Conservation (phyloP, 1,140 invertebrate species). For the Eubasilissa regina region DNA sequence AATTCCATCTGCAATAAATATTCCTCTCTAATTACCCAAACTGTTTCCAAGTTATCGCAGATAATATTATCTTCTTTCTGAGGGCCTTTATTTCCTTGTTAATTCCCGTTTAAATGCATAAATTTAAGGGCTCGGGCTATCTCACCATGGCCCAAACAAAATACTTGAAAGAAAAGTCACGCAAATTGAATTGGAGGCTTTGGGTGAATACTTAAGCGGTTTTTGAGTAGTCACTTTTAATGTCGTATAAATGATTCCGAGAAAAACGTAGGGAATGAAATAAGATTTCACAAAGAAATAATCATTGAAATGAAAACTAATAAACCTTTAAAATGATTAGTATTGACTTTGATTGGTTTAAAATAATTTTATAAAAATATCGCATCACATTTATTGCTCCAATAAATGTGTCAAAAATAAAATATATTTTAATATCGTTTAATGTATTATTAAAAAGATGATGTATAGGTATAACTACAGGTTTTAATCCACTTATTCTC, state of each 20-base stretch:
- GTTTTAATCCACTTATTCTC: too few species aligned
- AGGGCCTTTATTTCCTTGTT: slow-evolving; percentile 20
- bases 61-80: slow-evolving; percentile 15
- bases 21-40: neutral
- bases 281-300: neutral
- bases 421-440: too few species aligned
- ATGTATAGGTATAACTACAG: too few species aligned
- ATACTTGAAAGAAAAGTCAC: slow-evolving; percentile 16
- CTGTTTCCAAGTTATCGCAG: slow-evolving; percentile 18
- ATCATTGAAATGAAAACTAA: neutral
- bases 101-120: slow-evolving; percentile 33
- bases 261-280: neutral
- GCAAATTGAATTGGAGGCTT: slow-evolving; percentile 20
- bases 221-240: slow-evolving; percentile 15
- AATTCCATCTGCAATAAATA: slow-evolving; percentile 31
- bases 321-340: too few species aligned
- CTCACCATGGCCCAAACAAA: neutral
- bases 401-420: too few species aligned
- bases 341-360: too few species aligned
- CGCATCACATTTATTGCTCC: too few species aligned
- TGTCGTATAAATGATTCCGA: neutral
- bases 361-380: too few species aligned
- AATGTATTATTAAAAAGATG: too few species aligned
- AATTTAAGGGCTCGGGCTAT: slow-evolving; percentile 10
- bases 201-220: slow-evolving; percentile 21